Conservation (phyloP, 1,140 invertebrate genomes). For the Heliconius hewitsoni region DNA sequence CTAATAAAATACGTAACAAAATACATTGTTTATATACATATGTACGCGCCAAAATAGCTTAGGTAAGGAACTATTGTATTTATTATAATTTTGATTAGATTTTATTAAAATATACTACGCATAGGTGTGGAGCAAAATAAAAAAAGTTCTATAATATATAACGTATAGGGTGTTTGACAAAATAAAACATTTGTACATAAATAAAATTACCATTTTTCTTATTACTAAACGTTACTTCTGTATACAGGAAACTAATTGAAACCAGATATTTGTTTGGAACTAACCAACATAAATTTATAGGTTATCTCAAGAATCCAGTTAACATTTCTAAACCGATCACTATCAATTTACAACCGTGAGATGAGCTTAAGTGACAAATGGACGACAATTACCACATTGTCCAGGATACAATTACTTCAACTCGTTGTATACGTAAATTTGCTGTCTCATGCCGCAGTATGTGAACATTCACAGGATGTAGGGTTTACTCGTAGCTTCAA, state of each 20-base stretch:
- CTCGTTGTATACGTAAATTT: constrained; percentile 11
- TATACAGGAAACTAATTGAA: neutral
- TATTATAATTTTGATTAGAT: too few relatives aligned
- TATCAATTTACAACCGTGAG: constrained; percentile 12
- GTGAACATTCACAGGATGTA: constrained; percentile 27
- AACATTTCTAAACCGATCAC: constrained; percentile 2
- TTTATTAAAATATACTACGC: too few relatives aligned
- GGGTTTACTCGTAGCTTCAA: constrained; percentile 27
- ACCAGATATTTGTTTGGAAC: neutral
- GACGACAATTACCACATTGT: constrained; percentile 17
- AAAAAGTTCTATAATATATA: too few relatives aligned
- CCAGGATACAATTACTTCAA: constrained; percentile 31
- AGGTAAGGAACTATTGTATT: too few relatives aligned
- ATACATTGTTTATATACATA: too few relatives aligned
- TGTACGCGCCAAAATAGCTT: too few relatives aligned
- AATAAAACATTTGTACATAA: too few relatives aligned
- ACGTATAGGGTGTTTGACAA: too few relatives aligned
- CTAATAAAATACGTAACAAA: too few relatives aligned
- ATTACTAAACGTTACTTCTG: neutral
- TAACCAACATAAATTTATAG: neutral
- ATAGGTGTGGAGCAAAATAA: too few relatives aligned
- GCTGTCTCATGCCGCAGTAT: neutral
- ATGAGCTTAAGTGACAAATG: constrained; percentile 23
- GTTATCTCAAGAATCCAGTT: neutral
- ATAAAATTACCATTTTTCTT: neutral